Conservation (phyloP, 2,888 invertebrate genomes). For the Eumacrocentrus americanus region DNA sequence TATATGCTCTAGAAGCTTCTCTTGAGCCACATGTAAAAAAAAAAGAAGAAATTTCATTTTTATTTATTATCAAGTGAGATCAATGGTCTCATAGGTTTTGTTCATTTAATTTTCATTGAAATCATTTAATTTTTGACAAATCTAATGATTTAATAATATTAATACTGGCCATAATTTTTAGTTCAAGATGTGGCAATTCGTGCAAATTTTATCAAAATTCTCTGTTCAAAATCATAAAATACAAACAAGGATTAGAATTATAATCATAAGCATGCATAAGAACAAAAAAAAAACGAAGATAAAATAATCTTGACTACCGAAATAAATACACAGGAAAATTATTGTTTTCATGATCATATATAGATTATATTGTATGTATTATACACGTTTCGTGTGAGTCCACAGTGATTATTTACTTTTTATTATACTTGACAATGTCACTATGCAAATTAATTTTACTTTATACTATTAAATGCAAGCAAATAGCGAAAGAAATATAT, state of each 20-base stretch:
- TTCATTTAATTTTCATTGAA: no score
- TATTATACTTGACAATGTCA: not conserved
- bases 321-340: not conserved
- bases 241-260: not conserved
- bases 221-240: not conserved
- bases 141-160: no score
- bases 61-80: not conserved
- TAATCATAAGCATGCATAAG: not conserved
- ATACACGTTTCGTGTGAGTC: not conserved
- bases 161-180: no score
- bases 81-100: no score
- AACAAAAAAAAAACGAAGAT: not conserved
- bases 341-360: not conserved
- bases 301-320: not conserved
- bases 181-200: no score
- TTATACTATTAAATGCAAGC: not conserved
- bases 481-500: not conserved
- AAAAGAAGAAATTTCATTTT: no score
- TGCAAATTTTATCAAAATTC: no score
- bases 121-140: no score
- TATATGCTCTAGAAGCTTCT: no score
- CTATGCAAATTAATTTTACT: not conserved
- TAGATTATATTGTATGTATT: not conserved
- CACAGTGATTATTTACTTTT: not conserved
- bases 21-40: no score